Conservation (phyloP, 2,113 vertebrate species). For the Lepidothrix coronata region DNA sequence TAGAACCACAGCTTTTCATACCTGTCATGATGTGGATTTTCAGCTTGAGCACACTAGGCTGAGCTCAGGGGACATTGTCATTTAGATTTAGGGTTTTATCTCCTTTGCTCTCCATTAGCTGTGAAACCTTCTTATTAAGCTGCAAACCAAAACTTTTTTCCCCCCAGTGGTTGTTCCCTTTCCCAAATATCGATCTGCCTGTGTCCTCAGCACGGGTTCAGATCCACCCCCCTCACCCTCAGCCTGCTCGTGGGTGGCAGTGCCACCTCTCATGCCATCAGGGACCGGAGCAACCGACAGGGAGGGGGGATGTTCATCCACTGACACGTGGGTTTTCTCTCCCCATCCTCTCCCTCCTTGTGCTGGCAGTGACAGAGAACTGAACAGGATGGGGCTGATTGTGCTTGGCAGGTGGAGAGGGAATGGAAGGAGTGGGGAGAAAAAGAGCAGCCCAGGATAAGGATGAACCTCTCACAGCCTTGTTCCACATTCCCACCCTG, state of each 20-base stretch:
- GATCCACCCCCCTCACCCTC: neutral
- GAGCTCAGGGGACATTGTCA: constrained; percentile 56
- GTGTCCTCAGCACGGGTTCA: neutral
- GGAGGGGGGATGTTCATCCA: neutral
- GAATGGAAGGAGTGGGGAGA: neutral
- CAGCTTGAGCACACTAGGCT: constrained; percentile 37
- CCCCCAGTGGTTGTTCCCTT: neutral
- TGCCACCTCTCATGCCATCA: neutral
- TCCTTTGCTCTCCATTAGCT: constrained; percentile 40
- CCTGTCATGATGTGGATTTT: constrained; percentile 40
- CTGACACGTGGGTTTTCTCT: neutral
- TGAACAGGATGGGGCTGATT: neutral
- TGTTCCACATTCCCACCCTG: neutral
- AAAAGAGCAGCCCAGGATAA: neutral
- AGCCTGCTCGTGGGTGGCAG: neutral
- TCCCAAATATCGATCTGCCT: neutral
- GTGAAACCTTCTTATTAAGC: constrained; percentile 4
- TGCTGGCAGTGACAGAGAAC: neutral
- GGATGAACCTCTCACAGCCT: neutral
- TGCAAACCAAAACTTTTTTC: neutral
- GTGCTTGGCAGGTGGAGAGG: neutral
- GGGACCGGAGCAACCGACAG: neutral
- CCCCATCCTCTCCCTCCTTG: neutral
- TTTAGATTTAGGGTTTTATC: constrained; percentile 37
- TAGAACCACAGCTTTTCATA: neutral